phyloP scores from a whole-genome alignment of 2,888 invertebrate species.

The Cosmopolites sordidus region DNA sequence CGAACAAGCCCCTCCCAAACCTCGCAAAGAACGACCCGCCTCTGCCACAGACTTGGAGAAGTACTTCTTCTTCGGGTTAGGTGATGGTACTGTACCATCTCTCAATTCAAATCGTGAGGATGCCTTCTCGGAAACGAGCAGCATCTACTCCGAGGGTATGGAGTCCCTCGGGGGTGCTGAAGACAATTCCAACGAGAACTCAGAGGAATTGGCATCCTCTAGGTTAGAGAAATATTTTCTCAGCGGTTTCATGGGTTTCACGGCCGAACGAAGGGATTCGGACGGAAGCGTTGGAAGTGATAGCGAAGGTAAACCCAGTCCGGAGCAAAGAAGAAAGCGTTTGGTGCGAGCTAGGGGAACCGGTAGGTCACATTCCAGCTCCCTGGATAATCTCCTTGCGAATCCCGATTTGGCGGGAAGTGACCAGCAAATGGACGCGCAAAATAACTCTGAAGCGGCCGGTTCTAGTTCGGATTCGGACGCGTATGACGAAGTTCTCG shows the following conservation, averaged over 20 bases:
- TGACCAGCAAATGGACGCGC: constrained; percentile 45
- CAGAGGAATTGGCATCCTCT: constrained; percentile 75
- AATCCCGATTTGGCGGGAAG: constrained; percentile 53
- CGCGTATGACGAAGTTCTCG: constrained; percentile 61
- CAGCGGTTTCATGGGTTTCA: constrained; percentile 79
- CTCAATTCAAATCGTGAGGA: constrained; percentile 56
- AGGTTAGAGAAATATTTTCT: constrained; percentile 86
- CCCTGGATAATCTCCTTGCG: constrained; percentile 71
- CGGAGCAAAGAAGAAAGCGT: constrained; percentile 77
- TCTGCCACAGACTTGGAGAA: constrained; percentile 84
- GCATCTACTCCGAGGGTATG: constrained; percentile 78
- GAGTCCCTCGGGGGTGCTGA: constrained; percentile 66
- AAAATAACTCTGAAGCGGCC: constrained; percentile 57
- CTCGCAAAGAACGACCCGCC: constrained; percentile 61
- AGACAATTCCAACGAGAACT: constrained; percentile 47
- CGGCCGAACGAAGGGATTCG: constrained; percentile 69
- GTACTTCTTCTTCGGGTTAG: constrained; percentile 84
- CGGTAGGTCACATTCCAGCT: constrained; percentile 77
- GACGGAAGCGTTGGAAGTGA: constrained; percentile 89
- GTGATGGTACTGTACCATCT: constrained; percentile 57
- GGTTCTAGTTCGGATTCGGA: constrained; percentile 70
- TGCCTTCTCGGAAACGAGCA: constrained; percentile 75
- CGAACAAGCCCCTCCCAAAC: constrained; percentile 57
- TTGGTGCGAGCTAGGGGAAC: constrained; percentile 78
- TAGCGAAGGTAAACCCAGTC: constrained; percentile 83